Percentiles rank a stretch among this genome's conserved stretches.
These are phyloP conservation scores for Rhinoraja longicauda DNA, from an alignment of 2,797 vertebrate genomes.

Conservation along the genomic window DNA sequence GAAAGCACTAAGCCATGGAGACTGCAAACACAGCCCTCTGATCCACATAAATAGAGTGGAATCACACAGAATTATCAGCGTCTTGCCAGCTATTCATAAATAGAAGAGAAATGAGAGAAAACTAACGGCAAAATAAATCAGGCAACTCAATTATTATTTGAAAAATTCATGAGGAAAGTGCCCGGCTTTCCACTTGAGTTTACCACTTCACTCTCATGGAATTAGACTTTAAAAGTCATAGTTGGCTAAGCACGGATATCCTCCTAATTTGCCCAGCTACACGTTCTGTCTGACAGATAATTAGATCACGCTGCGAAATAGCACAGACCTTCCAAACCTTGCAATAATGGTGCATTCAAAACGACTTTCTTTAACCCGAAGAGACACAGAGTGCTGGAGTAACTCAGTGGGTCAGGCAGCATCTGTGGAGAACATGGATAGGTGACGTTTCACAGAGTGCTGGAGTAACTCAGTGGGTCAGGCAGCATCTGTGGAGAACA, in stretches of 20 bases:
- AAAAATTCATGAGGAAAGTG: neutral
- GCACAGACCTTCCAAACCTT: neutral
- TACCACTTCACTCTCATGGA: neutral
- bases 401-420: no score
- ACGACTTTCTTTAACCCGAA: neutral
- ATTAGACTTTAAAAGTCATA: neutral
- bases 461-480: no score
- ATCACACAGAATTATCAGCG: neutral
- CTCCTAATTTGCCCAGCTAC: conserved; percentile 14
- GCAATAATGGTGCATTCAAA: conserved; percentile 8
- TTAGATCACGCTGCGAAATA: neutral
- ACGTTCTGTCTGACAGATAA: conserved; percentile 17
- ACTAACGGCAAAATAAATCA: neutral
- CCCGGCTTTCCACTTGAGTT: neutral
- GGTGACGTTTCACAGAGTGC: no score
- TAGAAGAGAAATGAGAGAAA: neutral
- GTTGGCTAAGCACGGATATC: neutral
- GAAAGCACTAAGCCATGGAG: neutral
- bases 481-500: no score
- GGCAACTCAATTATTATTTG: neutral
- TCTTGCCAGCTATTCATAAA: neutral
- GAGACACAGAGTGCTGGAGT: no score
- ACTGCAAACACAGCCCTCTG: no score
- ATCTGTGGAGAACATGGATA: no score
- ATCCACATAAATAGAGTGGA: neutral